phyloP scores from a whole-genome alignment of 2,797 vertebrate genomes.

The Hyperoplus immaculatus region DNA sequence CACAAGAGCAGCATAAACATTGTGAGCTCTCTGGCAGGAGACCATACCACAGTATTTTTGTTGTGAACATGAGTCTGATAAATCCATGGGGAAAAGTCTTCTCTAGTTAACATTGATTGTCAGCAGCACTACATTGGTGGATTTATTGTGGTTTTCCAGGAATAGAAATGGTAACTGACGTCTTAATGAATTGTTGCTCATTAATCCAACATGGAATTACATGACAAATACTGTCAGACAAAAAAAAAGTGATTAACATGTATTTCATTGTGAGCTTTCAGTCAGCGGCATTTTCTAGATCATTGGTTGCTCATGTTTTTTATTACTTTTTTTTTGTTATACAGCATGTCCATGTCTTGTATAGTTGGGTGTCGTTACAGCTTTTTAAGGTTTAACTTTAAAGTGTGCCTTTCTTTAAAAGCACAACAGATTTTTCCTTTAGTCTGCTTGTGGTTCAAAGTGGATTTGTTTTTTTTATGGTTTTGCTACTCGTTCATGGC shows the following conservation, averaged over 20 bases:
- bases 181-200: slow-evolving; percentile 8
- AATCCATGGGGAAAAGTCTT: background rate
- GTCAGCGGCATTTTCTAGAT: background rate
- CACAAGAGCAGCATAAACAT: slow-evolving; percentile 14
- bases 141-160: slow-evolving; percentile 13
- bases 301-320: background rate
- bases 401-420: background rate
- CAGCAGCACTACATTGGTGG: background rate
- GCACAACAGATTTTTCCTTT: background rate
- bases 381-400: background rate
- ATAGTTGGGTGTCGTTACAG: background rate
- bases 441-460: background rate
- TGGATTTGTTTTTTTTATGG: background rate
- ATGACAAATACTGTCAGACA: background rate
- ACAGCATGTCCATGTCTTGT: background rate
- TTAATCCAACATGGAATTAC: background rate
- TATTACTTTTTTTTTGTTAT: background rate
- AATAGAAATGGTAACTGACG: background rate
- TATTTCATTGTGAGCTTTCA: slow-evolving; percentile 6
- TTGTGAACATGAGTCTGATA: background rate
- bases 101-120: background rate
- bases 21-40: slow-evolving; percentile 1
- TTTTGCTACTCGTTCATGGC: background rate
- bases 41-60: background rate
- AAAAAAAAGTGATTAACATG: background rate